phyloP scores from a whole-genome alignment of 2,797 vertebrate genomes.

The Gephyroberyx darwinii region DNA sequence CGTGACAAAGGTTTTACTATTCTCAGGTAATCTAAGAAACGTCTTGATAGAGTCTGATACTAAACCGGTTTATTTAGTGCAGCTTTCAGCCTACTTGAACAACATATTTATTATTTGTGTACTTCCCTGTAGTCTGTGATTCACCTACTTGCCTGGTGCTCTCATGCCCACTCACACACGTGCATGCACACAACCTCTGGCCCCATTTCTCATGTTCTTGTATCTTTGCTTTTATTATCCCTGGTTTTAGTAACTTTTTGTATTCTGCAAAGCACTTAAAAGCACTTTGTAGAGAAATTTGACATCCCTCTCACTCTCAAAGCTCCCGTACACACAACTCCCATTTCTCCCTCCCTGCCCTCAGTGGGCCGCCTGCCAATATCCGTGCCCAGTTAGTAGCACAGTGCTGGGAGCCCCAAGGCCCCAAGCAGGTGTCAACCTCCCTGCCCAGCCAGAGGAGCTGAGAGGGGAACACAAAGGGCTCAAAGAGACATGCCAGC shows the following conservation, averaged over 20 bases:
- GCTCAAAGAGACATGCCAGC: conserved; percentile 79
- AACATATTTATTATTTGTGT: neutral
- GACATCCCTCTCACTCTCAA: neutral
- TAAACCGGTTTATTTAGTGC: neutral
- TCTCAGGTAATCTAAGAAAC: neutral
- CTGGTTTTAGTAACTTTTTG: neutral
- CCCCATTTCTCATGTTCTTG: neutral
- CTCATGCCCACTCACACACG: neutral
- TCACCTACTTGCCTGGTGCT: neutral
- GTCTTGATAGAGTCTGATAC: neutral
- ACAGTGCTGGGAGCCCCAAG: conserved; percentile 72
- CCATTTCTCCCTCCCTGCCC: conserved; percentile 44
- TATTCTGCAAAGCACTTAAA: neutral
- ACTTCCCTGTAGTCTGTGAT: neutral
- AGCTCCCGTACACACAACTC: conserved; percentile 47
- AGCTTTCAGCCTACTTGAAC: neutral
- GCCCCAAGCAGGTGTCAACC: conserved; percentile 80
- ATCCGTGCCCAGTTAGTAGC: conserved; percentile 67
- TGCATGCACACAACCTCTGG: too few relatives aligned
- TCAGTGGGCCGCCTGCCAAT: conserved; percentile 67
- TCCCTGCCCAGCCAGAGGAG: conserved; percentile 70
- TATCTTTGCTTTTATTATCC: neutral
- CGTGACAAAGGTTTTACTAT: neutral
- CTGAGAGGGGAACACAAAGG: conserved; percentile 72
- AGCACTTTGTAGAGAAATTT: neutral